Evolutionary conservation across 2,888 invertebrate genomes (phyloP), one percentile per base, ranked within the genome.

Genomic region (Protodeltote pygarga): DNA sequence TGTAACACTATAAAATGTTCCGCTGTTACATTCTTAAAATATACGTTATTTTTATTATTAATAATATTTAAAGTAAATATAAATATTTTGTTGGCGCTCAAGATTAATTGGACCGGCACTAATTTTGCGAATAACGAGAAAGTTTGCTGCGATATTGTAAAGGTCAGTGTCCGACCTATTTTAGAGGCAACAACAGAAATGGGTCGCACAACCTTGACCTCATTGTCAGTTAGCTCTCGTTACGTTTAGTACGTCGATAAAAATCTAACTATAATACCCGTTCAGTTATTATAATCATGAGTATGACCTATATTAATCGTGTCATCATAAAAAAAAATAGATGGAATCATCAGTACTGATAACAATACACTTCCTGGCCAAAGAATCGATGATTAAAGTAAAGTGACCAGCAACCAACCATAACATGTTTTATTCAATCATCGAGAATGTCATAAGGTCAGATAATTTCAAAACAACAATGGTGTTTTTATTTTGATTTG

Each of bases 91-190:
- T 32, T 49, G 46, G 33, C 50, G 19, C 13, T 17, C 13, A 17
- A 31, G 25, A 41, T 44, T 3, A 21, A 13, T 21, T 6, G 24
- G 28, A 25, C 19, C 13, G 6, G 28, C 21, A 37, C 13, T 10
- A 8, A 19, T 20, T 21, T 19, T 13, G 8, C 11, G 8, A 42
- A 9, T 23, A 28, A 34, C 19, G 48, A 46, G 31, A 51, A 48
- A 55, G 9, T 44, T 9, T 29, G 5, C 25, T 44, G 40, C 41
- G 37, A 41, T 38, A 24, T 20, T 25, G 15, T 41, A 66, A 77
- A 81, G 79, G 79, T 72, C 70, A 37, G 29, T 33, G 23, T 16
- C 47, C 70, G 76, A 73, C 75, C 75, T 54, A 72, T 70, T 75
- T 81, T 29, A 51, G 60, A 71, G 70, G 61, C 68, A 68, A 57